Base-by-base conservation (phyloP, 2,888 invertebrate species). In the Oegoconia quadripuncta region DNA sequence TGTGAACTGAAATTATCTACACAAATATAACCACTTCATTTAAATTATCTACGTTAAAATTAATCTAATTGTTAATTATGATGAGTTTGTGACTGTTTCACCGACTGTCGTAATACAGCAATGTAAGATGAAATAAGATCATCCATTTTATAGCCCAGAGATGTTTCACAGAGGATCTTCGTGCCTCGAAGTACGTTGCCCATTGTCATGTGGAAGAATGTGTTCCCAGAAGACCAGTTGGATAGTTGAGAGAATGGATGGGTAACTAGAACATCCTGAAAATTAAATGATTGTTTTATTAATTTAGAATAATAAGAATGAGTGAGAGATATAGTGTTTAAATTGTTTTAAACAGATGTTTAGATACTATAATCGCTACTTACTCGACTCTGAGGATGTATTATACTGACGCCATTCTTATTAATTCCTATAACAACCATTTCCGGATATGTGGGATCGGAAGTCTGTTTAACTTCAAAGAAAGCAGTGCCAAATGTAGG, bases 201-300 rank as follows among this genome's bases (percentile, higher is more conserved):
- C 63, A 98, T 95, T 0, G 97, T 96, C 89, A 97, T 93, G 64
- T 96, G 95, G 89, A 98, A 98, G 71, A 95, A 98, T 0, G 96
- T 97, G 72, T 97, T 97, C 8, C 97, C 97, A 6, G 96, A 96
- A 28, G 96, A 97, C 97, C 98, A 98, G 72, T 97, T 97, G 34
- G 95, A 95, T 45, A 98, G 89, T 61, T 96, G 94, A 1, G 93
- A 93, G 78, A 96, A 98, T 15, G 93, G 93, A 77, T 97, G 94
- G 9, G 93, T 93, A 3, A 92, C 92, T 48, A 97, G 81, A 39
- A 96, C 90, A 55, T 95, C 94, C 94, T 95, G 69, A 30, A 74
- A 73, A 47, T 27, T 36, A n/a, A n/a, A n/a, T n/a, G n/a, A n/a
- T n/a, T n/a, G n/a, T n/a, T n/a, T n/a, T n/a, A n/a, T n/a, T n/a